Percentiles rank a stretch among this genome's conserved stretches.
phyloP scores from a whole-genome alignment of 1,140 invertebrate genomes.

The Drosophila sechellia region DNA sequence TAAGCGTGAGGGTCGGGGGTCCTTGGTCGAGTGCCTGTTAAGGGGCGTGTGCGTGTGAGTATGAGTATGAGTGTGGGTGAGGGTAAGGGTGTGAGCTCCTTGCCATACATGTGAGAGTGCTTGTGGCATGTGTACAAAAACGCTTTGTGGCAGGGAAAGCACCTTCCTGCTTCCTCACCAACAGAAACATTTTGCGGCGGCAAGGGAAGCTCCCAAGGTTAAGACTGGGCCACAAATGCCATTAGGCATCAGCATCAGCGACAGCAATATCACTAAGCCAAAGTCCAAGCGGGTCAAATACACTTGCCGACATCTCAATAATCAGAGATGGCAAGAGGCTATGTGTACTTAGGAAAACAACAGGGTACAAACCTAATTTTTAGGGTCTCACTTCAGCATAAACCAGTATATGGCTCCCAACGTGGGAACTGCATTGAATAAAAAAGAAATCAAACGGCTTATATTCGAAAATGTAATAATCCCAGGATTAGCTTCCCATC shows the following conservation, averaged over 20 bases:
- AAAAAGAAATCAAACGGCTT: no score
- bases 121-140: slow-evolving; percentile 56
- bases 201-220: slow-evolving; percentile 49
- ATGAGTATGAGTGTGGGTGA: no score
- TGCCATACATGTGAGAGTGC: slow-evolving; percentile 20
- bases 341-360: no score
- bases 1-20: slow-evolving; percentile 23
- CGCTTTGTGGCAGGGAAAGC: slow-evolving; percentile 58
- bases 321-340: slow-evolving; percentile 16
- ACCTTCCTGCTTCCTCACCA: slow-evolving; percentile 35
- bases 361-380: not conserved
- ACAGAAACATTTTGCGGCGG: slow-evolving; percentile 2
- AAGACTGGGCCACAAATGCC: slow-evolving; percentile 74
- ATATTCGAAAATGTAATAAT: not conserved
- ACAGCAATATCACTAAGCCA: slow-evolving; percentile 38
- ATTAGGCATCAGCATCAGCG: slow-evolving; percentile 56
- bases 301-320: slow-evolving; percentile 44
- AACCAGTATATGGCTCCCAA: no score
- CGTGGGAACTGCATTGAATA: no score
- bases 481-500: slow-evolving; percentile 1
- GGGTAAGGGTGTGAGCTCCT: slow-evolving; percentile 11
- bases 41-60: slow-evolving; percentile 26
- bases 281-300: slow-evolving; percentile 64
- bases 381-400: no score
- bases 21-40: slow-evolving; percentile 49